A percentile compares a stretch with the other conserved stretches of the same genome.
Evolutionary conservation across 2,113 vertebrate genomes (phyloP).

Genomic region (Heptranchias perlo): DNA sequence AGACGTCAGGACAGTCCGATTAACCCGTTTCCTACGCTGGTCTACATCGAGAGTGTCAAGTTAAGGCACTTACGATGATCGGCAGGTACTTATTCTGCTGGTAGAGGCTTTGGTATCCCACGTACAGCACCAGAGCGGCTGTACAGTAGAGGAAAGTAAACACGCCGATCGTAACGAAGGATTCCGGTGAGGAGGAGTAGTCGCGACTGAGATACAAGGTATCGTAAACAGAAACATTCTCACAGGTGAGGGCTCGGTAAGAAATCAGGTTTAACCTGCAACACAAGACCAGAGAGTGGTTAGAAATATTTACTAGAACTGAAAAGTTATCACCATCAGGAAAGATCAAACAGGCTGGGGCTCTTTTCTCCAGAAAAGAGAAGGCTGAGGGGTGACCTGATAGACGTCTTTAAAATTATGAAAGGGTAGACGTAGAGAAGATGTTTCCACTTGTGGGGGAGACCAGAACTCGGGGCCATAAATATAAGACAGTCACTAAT

Average conservation of each 20-base stretch:
- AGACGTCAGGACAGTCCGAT: background rate
- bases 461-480: background rate
- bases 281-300: background rate
- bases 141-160: slow-evolving; percentile 84
- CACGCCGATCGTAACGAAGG: slow-evolving; percentile 83
- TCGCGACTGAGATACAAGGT: slow-evolving; percentile 68
- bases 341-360: background rate
- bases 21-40: background rate
- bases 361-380: background rate
- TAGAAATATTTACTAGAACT: background rate
- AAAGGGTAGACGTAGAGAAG: background rate
- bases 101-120: slow-evolving; percentile 80
- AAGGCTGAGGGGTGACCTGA: background rate
- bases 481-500: background rate
- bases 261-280: slow-evolving; percentile 67
- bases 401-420: no score
- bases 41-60: background rate
- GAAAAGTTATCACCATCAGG: background rate
- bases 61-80: slow-evolving; percentile 59
- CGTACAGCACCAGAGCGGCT: slow-evolving; percentile 74
- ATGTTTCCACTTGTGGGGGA: background rate
- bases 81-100: slow-evolving; percentile 67
- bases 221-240: rapidly evolving
- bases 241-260: slow-evolving; percentile 65
- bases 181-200: slow-evolving; percentile 76